phyloP scores from a whole-genome alignment of 53 echinoderm and acorn worm species.

The Apostichopus leukothele region DNA sequence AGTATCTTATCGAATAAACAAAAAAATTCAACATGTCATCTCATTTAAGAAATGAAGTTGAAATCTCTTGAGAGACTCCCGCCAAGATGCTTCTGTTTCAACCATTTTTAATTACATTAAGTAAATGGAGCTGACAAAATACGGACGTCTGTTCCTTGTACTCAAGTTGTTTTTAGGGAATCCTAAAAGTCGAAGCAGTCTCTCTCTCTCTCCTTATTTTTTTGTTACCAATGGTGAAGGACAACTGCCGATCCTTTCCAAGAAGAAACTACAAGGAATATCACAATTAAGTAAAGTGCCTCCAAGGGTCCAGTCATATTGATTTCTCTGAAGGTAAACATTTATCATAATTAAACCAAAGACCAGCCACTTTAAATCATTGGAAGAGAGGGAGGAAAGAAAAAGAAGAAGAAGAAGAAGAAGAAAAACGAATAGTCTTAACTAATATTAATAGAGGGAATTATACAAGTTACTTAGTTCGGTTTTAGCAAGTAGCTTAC shows the following conservation, averaged over 20 bases:
- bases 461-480: background rate
- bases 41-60: constrained; percentile 37
- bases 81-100: background rate
- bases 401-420: background rate
- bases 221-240: background rate
- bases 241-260: background rate
- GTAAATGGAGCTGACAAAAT: constrained; percentile 16
- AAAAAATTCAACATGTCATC: background rate
- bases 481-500: background rate
- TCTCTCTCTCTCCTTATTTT: background rate
- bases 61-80: background rate
- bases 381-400: background rate
- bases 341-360: constrained; percentile 32
- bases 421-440: background rate
- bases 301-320: background rate
- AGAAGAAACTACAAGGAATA: background rate
- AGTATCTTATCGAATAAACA: no score
- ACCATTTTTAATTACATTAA: constrained; percentile 28
- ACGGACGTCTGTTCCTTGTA: background rate
- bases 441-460: background rate
- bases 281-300: constrained; percentile 35
- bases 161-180: background rate
- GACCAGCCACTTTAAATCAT: background rate
- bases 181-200: background rate
- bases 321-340: constrained; percentile 13